These are phyloP conservation scores for Anoplius nigerrimus DNA, from an alignment of 2,888 invertebrate genomes.

Conservation along the genomic window DNA sequence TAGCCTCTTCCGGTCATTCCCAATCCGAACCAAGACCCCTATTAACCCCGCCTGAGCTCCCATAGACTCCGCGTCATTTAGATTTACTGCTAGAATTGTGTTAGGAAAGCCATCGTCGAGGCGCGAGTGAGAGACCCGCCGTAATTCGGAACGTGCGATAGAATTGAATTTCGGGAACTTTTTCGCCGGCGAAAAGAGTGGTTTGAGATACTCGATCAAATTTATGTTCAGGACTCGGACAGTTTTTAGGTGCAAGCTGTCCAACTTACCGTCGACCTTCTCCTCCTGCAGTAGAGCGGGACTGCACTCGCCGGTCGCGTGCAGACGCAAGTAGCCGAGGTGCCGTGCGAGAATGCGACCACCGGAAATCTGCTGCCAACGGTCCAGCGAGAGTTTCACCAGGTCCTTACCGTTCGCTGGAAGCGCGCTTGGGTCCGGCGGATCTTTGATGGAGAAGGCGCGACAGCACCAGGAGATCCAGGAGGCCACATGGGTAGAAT, in stretches of 20 bases:
- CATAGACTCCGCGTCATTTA: slow-evolving; percentile 43
- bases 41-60: slow-evolving; percentile 59
- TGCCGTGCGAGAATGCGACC: slow-evolving; percentile 80
- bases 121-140: background rate
- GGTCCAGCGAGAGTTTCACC: slow-evolving; percentile 79
- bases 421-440: slow-evolving; percentile 77
- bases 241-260: too few relatives aligned
- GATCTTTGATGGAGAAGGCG: slow-evolving; percentile 78
- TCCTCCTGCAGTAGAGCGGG: slow-evolving; percentile 77
- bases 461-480: slow-evolving; percentile 81
- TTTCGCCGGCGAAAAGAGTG: background rate
- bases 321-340: slow-evolving; percentile 79
- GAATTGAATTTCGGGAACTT: background rate
- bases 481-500: slow-evolving; percentile 77
- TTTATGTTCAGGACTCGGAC: too few relatives aligned
- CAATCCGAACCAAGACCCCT: slow-evolving; percentile 52
- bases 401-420: slow-evolving; percentile 79
- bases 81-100: slow-evolving; percentile 57
- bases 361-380: slow-evolving; percentile 78
- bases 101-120: slow-evolving; percentile 19
- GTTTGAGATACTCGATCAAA: background rate
- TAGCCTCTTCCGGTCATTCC: slow-evolving; percentile 68
- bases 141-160: too few relatives aligned
- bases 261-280: slow-evolving; percentile 56
- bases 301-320: slow-evolving; percentile 79